A percentile compares a stretch with the other conserved stretches of the same genome.
phyloP scores from a whole-genome alignment of 2,113 vertebrate species.

The Suncus etruscus region DNA sequence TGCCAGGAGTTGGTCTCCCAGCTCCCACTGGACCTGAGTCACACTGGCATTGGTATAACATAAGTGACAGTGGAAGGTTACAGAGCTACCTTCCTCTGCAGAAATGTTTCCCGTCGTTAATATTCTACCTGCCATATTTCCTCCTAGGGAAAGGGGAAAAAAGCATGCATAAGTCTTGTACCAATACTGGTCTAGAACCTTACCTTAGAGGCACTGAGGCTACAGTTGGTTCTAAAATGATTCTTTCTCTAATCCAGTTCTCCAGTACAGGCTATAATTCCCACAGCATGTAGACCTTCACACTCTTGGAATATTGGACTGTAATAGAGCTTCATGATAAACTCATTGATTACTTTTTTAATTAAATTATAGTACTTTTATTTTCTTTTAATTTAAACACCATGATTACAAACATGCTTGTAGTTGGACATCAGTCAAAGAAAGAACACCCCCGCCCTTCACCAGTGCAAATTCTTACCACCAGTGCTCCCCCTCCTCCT shows the following conservation, averaged over 20 bases:
- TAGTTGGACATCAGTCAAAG: too few species aligned
- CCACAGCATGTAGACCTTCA: background rate
- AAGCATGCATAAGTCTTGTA: background rate
- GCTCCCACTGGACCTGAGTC: constrained; percentile 80
- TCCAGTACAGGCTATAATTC: background rate
- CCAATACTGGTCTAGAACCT: background rate
- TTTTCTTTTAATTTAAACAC: too few species aligned
- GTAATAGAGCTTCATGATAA: too few species aligned
- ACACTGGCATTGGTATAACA: constrained; percentile 56
- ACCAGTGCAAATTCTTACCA: too few species aligned
- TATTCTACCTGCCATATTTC: constrained; percentile 4
- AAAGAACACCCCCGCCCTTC: too few species aligned
- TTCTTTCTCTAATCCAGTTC: background rate
- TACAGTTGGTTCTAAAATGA: background rate
- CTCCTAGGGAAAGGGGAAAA: constrained; percentile 1
- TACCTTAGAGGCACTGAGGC: background rate
- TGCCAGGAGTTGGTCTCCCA: constrained; percentile 52
- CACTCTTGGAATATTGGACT: background rate
- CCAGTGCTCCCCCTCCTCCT: too few species aligned
- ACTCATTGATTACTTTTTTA: too few species aligned
- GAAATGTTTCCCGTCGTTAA: constrained; percentile 62
- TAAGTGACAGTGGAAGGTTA: constrained; percentile 75
- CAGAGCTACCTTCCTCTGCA: constrained; percentile 67
- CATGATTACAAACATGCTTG: too few species aligned
- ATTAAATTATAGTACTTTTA: too few species aligned